Evolutionary conservation across 2,113 vertebrate species (phyloP).

Genomic region (Pterocles orientalis): DNA sequence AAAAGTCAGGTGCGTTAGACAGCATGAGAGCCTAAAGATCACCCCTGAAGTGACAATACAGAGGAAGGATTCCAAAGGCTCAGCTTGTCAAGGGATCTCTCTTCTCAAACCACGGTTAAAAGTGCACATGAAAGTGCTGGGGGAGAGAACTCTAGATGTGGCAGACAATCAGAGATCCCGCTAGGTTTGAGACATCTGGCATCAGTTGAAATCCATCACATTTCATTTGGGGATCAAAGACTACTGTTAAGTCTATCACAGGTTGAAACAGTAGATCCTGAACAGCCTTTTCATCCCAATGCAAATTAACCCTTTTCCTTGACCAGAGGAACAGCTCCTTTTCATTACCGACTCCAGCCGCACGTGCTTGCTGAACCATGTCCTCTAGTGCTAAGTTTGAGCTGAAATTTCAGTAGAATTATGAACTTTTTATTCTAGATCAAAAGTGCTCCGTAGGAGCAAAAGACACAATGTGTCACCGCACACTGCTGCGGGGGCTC

Average conservation of each 20-base stretch:
- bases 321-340: conserved; percentile 53
- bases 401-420: background rate
- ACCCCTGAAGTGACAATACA: conserved; percentile 44
- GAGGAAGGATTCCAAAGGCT: conserved; percentile 65
- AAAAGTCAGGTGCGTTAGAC: background rate
- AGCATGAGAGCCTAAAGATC: conserved; percentile 63
- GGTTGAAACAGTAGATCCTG: conserved; percentile 65
- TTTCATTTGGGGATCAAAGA: conserved; percentile 78
- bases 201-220: conserved; percentile 80
- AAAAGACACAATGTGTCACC: background rate
- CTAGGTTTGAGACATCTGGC: conserved; percentile 79
- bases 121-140: conserved; percentile 74
- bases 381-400: background rate
- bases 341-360: conserved; percentile 15
- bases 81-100: conserved; percentile 71
- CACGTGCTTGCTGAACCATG: background rate
- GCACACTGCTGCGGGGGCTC: background rate
- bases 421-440: background rate
- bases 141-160: conserved; percentile 69
- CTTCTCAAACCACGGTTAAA: conserved; percentile 63
- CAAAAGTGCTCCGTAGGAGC: background rate
- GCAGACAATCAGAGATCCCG: conserved; percentile 74
- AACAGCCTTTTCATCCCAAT: conserved; percentile 59
- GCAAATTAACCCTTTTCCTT: conserved; percentile 58
- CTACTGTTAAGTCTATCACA: conserved; percentile 62